These are phyloP conservation scores for Vombatus ursinus DNA, from an alignment of 2,113 vertebrate genomes.

Conservation along the genomic window DNA sequence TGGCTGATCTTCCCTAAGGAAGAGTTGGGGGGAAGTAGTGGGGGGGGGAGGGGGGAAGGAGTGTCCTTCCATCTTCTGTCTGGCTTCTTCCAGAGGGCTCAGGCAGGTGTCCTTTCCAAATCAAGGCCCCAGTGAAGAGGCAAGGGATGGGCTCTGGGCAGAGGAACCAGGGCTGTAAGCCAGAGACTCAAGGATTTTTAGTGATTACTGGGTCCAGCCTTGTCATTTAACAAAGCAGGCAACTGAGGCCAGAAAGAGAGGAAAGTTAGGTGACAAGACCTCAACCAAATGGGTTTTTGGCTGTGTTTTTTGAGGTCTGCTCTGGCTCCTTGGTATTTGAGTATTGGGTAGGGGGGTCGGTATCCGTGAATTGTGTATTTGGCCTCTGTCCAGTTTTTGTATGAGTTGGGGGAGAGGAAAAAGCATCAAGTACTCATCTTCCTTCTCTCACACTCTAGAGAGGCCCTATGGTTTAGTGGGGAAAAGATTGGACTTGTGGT, in stretches of 20 bases:
- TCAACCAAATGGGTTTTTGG: background rate
- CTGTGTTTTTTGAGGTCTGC: background rate
- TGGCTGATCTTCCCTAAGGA: background rate
- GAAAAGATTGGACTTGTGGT: background rate
- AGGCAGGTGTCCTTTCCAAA: background rate
- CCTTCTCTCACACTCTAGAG: background rate
- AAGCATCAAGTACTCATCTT: background rate
- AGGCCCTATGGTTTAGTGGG: background rate
- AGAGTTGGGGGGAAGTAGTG: background rate
- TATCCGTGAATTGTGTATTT: background rate
- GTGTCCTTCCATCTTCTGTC: background rate
- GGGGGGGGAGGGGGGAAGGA: background rate
- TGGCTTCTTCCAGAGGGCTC: background rate
- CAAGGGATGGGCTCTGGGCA: background rate
- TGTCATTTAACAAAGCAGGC: background rate
- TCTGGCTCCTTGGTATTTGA: background rate
- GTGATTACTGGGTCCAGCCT: background rate
- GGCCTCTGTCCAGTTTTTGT: background rate
- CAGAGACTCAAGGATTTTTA: slow-evolving; percentile 33
- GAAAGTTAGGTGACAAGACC: background rate
- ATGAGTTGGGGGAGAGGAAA: background rate
- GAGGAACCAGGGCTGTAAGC: slow-evolving; percentile 29
- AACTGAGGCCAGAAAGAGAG: background rate
- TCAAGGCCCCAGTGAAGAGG: background rate
- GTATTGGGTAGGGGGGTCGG: background rate